Evolutionary conservation across 1,140 invertebrate genomes (phyloP).

Genomic region (Papilio polyxenes): DNA sequence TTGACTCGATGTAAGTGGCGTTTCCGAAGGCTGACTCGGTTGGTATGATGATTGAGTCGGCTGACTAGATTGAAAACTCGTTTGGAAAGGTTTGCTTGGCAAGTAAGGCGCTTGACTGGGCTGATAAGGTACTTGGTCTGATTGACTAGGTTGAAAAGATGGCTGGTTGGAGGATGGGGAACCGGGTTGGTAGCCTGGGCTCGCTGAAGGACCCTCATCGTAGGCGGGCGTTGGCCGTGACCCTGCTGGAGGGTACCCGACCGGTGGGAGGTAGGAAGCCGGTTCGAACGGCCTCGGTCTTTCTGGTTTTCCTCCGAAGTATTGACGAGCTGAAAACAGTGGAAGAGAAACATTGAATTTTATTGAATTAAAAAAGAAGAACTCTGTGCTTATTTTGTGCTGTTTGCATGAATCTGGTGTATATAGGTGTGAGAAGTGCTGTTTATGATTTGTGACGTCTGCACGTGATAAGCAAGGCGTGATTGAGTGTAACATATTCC

Average conservation of each 20-base stretch:
- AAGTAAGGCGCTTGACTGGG: slow-evolving; percentile 55
- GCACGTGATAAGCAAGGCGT: slow-evolving; percentile 16
- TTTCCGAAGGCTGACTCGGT: slow-evolving; percentile 54
- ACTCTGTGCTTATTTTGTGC: slow-evolving; percentile 14
- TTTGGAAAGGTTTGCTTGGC: slow-evolving; percentile 52
- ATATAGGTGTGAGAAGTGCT: slow-evolving; percentile 4
- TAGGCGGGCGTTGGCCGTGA: slow-evolving; percentile 73
- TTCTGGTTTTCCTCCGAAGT: slow-evolving; percentile 82
- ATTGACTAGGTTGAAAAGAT: slow-evolving; percentile 44
- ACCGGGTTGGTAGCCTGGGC: slow-evolving; percentile 55
- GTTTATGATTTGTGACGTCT: slow-evolving; percentile 12
- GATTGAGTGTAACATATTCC: not conserved
- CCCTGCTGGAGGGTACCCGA: slow-evolving; percentile 75
- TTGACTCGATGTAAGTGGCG: slow-evolving; percentile 60
- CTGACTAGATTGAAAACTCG: slow-evolving; percentile 56
- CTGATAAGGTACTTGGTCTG: slow-evolving; percentile 47
- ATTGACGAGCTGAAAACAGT: slow-evolving; percentile 83
- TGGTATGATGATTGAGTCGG: slow-evolving; percentile 52
- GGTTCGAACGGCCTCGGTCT: slow-evolving; percentile 85
- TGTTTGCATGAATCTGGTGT: not conserved
- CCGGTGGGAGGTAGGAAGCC: slow-evolving; percentile 71
- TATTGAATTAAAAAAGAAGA: not conserved
- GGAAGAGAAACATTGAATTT: slow-evolving; percentile 43
- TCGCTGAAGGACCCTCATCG: slow-evolving; percentile 65
- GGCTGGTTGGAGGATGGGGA: slow-evolving; percentile 46